Percentiles rank a stretch among this genome's conserved stretches.
These are phyloP conservation scores for Plestiodon gilberti DNA, from an alignment of 2,113 vertebrate species.

Conservation along the genomic window DNA sequence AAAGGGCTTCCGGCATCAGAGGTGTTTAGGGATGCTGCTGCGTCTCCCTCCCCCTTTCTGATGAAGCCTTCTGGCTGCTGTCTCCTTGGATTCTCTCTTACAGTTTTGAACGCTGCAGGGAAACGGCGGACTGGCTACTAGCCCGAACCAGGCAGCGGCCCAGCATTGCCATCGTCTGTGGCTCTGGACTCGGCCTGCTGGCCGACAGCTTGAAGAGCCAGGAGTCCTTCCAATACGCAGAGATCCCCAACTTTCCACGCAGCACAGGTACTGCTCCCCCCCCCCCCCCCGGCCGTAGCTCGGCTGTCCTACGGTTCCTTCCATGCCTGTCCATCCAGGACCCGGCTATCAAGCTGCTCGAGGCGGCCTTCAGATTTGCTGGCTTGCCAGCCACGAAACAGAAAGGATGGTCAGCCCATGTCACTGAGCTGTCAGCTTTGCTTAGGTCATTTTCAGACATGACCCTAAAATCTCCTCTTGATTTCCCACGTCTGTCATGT, in stretches of 20 bases:
- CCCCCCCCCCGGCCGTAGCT: neutral
- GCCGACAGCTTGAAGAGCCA: constrained; percentile 79
- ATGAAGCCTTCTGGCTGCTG: neutral
- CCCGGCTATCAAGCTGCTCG: no score
- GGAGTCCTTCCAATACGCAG: constrained; percentile 81
- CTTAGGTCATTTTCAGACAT: neutral
- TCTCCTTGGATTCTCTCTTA: constrained; percentile 55
- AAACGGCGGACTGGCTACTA: constrained; percentile 86
- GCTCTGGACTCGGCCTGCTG: constrained; percentile 86
- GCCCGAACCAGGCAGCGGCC: constrained; percentile 77
- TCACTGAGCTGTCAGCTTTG: neutral
- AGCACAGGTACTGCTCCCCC: constrained; percentile 81
- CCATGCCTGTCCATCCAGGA: no score
- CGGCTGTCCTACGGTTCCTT: neutral
- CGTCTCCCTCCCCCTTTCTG: no score
- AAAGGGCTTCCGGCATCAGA: neutral
- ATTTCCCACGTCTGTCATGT: neutral
- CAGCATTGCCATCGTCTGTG: constrained; percentile 85
- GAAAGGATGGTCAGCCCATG: no score
- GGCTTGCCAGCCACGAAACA: neutral
- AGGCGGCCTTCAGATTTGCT: neutral
- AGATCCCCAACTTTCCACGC: constrained; percentile 87
- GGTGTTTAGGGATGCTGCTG: neutral
- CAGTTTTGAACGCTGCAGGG: constrained; percentile 82
- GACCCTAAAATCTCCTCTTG: neutral